Base-by-base conservation (phyloP, 2,797 vertebrate genomes). In the Trichosurus vulpecula region DNA sequence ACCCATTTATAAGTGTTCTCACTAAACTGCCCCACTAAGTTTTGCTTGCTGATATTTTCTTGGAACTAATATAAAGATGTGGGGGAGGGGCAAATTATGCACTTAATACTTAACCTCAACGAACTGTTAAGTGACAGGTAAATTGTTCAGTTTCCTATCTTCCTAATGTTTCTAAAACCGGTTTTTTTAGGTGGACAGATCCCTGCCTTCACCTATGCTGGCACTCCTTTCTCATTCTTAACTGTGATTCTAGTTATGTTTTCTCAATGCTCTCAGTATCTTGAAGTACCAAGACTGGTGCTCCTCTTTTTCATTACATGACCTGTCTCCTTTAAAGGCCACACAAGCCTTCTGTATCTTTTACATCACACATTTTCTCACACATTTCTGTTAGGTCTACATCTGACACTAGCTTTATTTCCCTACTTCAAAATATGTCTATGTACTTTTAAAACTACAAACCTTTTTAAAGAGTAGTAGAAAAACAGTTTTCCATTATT, bases 391-490 rank as follows among this genome's bases (percentile, higher is more conserved):
- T 90, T 93, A 54, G 35, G 30, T 53, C 52, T 25, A 19, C 47
- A 57, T 87, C 51, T 87, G 66, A 51, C 2, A 35, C 30, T 89
- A 22, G 35, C 41, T 16, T 10, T 30, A 52, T 55, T 25, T 51
- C 16, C 13, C n/a, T 93, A 53, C 53, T 90, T 90, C 9, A 90
- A 3, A 74, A 1, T 91, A 92, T 92, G 27, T 87, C 57, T 92
- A 55, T 52, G 9, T 61, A 35, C 13, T 35, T 47, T 95, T 91
- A 91, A 74, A 74, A 96, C 93, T 52, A 94, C 10, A 93, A 9
- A 19, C 91, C 27, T 91, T 94, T 94, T 90, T 56, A 90, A 54
- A 54, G 53, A n/a, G 19, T 87, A n/a, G 94, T n/a, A 22, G 61
- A 19, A 35, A 41, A 58, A 92, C 5, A 54, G 30, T 0, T 93